Evolutionary conservation across 2,797 vertebrate genomes (phyloP).

Genomic region (Alosa sapidissima): DNA sequence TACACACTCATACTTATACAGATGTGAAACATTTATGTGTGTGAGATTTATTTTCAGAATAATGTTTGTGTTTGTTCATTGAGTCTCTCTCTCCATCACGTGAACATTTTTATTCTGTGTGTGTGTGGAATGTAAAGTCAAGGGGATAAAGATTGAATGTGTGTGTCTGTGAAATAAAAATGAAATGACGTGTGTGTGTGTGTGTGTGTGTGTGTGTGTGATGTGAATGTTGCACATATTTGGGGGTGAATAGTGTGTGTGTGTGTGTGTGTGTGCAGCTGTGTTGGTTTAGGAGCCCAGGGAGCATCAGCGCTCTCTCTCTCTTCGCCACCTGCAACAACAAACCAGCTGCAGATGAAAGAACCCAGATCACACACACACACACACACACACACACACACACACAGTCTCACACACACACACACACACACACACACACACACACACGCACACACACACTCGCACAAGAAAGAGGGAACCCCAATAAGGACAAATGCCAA

Average conservation of each 20-base stretch:
- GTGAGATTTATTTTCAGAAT: too few relatives aligned
- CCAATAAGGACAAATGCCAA: too few relatives aligned
- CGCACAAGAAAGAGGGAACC: not conserved
- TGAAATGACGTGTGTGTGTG: not conserved
- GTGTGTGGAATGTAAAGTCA: too few relatives aligned
- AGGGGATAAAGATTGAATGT: too few relatives aligned
- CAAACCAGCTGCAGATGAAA: conserved; percentile 46
- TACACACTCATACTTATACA: too few relatives aligned
- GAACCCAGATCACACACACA: not conserved
- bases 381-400: not conserved
- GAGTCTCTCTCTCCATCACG: too few relatives aligned
- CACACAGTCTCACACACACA: not conserved
- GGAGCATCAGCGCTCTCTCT: conserved; percentile 10
- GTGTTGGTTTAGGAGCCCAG: conserved; percentile 49
- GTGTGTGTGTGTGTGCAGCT: not conserved
- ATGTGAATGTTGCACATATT: too few relatives aligned
- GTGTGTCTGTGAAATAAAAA: too few relatives aligned
- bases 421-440: too few relatives aligned
- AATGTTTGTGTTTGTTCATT: too few relatives aligned
- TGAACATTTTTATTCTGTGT: too few relatives aligned
- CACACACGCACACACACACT: not conserved
- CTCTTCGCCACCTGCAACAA: conserved; percentile 46
- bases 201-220: not conserved
- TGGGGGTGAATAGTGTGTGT: not conserved
- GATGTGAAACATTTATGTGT: too few relatives aligned